Evolutionary conservation across 2,797 vertebrate species (phyloP).

Genomic region (Sebastes elongatus): DNA sequence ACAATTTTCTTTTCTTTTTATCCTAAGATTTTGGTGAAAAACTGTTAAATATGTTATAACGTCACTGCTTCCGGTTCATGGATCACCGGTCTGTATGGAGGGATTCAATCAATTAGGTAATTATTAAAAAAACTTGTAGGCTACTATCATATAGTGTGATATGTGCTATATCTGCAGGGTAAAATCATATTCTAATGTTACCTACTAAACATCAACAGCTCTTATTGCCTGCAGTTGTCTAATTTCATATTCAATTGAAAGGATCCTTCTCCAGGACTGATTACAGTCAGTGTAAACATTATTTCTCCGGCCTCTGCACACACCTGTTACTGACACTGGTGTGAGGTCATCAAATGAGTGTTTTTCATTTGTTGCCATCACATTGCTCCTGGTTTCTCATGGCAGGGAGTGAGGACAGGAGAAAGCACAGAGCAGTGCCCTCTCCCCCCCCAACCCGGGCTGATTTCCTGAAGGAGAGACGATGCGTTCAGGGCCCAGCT

Average conservation of each 20-base stretch:
- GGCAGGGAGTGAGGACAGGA: not conserved
- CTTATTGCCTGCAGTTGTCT: not conserved
- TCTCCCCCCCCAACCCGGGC: not conserved
- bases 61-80: too few relatives aligned
- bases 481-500: constrained; percentile 51
- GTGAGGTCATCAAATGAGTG: constrained; percentile 26
- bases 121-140: too few relatives aligned
- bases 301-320: constrained; percentile 9
- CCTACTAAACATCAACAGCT: not conserved
- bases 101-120: too few relatives aligned
- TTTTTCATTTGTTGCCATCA: constrained; percentile 49
- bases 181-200: too few relatives aligned
- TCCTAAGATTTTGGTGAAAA: too few relatives aligned
- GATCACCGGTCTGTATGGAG: too few relatives aligned
- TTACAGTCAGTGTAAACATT: constrained; percentile 6
- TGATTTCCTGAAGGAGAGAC: constrained; percentile 57
- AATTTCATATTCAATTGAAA: not conserved
- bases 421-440: not conserved
- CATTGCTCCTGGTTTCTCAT: constrained; percentile 19
- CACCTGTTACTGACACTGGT: constrained; percentile 41
- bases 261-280: not conserved
- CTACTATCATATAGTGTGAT: too few relatives aligned
- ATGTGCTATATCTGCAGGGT: too few relatives aligned
- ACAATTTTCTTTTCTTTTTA: too few relatives aligned
- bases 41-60: too few relatives aligned